These are phyloP conservation scores for Catharus fuscescens DNA, from an alignment of 2,113 vertebrate species.

Conservation along the genomic window DNA sequence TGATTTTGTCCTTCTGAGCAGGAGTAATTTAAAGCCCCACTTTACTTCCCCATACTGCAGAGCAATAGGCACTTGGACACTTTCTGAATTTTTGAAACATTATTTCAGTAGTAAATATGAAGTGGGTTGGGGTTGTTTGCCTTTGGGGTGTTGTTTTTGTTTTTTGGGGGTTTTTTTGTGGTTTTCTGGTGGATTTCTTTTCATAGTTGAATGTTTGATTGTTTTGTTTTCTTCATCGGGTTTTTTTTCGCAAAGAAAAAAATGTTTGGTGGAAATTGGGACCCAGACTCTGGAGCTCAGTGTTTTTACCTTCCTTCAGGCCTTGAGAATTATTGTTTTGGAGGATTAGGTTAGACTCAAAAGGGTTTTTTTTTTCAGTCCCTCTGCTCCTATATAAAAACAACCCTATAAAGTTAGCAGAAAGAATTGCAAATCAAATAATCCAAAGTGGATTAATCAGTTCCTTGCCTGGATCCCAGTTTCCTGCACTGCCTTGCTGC, in stretches of 20 bases:
- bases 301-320: background rate
- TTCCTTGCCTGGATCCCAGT: background rate
- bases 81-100: background rate
- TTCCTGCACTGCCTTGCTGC: background rate
- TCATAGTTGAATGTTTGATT: background rate
- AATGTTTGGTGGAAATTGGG: background rate
- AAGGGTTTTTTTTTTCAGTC: background rate
- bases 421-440: background rate
- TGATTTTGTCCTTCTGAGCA: background rate
- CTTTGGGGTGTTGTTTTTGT: background rate
- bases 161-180: too few relatives aligned
- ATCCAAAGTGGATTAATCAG: background rate
- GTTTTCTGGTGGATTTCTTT: background rate
- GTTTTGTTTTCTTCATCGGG: background rate
- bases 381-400: background rate
- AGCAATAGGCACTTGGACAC: background rate
- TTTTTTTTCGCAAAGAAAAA: background rate
- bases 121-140: accelerated
- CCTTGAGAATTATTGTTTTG: background rate
- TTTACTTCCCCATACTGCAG: background rate
- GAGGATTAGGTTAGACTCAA: background rate
- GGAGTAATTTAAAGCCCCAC: background rate
- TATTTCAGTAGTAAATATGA: background rate
- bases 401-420: background rate
- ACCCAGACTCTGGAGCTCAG: background rate